Conservation (phyloP, 1,140 invertebrate genomes). For the Eulimnadia texana region DNA sequence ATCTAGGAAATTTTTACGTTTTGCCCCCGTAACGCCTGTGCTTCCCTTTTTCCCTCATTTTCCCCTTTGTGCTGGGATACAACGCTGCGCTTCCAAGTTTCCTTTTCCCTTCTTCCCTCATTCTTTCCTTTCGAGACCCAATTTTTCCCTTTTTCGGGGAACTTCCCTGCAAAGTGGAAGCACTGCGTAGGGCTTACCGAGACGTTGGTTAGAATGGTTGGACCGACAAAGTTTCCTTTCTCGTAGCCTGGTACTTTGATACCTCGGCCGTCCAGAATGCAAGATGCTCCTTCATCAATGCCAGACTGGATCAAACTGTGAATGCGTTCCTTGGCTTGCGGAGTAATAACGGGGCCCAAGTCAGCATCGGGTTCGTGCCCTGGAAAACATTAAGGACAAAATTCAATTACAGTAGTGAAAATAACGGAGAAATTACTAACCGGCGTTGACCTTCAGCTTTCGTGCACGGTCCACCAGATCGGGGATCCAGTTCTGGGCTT, state of each 20-base stretch:
- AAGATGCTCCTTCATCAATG: constrained; percentile 74
- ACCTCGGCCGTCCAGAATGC: constrained; percentile 75
- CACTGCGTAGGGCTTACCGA: constrained; percentile 34
- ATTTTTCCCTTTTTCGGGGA: too few species aligned
- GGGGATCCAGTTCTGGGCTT: constrained; percentile 84
- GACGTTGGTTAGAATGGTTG: constrained; percentile 85
- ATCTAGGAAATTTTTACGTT: not conserved
- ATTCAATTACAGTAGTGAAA: not conserved
- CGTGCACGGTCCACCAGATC: constrained; percentile 77
- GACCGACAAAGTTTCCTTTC: constrained; percentile 96
- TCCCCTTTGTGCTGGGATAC: too few species aligned
- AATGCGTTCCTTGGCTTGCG: constrained; percentile 76
- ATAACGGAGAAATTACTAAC: constrained; percentile 27
- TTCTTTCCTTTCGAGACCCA: too few species aligned
- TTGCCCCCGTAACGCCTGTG: too few species aligned
- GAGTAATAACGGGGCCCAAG: constrained; percentile 92
- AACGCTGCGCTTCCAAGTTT: too few species aligned
- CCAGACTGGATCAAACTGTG: constrained; percentile 70
- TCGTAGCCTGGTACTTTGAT: constrained; percentile 73
- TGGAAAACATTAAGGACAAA: constrained; percentile 21
- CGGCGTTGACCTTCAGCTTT: constrained; percentile 83
- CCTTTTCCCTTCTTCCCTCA: too few species aligned
- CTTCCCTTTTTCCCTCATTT: too few species aligned
- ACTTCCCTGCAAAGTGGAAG: not conserved
- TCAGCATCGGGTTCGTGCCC: constrained; percentile 84